Percentiles rank a stretch among this genome's conserved stretches.
Evolutionary conservation across 2,113 vertebrate genomes (phyloP).

Genomic region (Columbina picui): DNA sequence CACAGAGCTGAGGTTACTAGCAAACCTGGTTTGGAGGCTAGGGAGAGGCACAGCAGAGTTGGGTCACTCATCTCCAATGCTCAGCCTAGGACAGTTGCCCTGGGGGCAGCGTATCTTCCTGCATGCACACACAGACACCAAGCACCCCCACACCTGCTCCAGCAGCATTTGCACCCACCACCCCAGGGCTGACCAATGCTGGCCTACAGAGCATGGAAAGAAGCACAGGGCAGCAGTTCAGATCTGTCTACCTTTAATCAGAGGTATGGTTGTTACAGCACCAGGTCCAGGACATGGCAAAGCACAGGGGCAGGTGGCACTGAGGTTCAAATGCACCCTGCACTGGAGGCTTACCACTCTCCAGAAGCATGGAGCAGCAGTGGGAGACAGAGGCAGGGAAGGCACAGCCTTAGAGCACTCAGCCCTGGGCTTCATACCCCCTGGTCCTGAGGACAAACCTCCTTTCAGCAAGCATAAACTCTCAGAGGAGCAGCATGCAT

Average conservation of each 20-base stretch:
- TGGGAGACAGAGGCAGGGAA: background rate
- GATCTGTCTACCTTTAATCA: conserved; percentile 74
- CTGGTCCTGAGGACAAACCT: background rate
- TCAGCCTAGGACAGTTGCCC: background rate
- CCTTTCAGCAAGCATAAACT: conserved; percentile 3
- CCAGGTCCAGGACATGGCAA: conserved; percentile 13
- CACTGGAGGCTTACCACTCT: background rate
- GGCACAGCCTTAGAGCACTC: background rate
- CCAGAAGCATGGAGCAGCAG: background rate
- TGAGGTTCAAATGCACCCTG: background rate
- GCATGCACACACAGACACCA: background rate
- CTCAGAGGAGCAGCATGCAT: background rate
- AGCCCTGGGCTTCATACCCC: background rate
- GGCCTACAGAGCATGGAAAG: conserved; percentile 42
- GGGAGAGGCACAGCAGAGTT: background rate
- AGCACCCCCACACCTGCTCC: conserved; percentile 8
- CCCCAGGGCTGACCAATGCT: background rate
- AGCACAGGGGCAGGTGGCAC: background rate
- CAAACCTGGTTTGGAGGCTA: background rate
- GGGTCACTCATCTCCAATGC: background rate
- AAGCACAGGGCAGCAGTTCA: conserved; percentile 63
- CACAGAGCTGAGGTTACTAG: background rate
- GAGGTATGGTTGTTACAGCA: conserved; percentile 61
- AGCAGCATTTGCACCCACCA: conserved; percentile 3
- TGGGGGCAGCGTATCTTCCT: background rate